These are phyloP conservation scores for Manacus vitellinus DNA, from an alignment of 2,113 vertebrate genomes.

Conservation along the genomic window DNA sequence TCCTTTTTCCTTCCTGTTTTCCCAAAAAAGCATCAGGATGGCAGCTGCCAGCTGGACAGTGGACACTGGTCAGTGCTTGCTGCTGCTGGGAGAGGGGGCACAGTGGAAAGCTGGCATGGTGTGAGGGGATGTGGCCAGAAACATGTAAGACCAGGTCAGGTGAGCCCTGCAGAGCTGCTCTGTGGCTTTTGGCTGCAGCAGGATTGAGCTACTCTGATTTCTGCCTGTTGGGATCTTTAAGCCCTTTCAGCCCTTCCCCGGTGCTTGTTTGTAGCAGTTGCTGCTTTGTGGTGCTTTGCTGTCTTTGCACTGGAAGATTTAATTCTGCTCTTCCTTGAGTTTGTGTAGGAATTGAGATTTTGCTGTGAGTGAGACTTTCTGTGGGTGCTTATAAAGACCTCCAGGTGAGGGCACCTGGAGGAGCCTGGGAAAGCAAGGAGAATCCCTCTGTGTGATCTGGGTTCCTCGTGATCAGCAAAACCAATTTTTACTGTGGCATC, in stretches of 20 bases:
- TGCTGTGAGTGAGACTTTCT: background rate
- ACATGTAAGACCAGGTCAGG: accelerated
- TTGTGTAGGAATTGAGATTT: background rate
- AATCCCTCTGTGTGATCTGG: background rate
- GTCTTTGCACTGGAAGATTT: background rate
- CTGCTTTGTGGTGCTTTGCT: background rate
- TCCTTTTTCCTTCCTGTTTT: background rate
- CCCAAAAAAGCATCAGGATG: background rate
- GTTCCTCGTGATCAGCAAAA: background rate
- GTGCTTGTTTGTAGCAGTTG: background rate
- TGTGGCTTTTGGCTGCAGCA: background rate
- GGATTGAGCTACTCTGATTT: background rate
- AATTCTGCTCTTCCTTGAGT: background rate
- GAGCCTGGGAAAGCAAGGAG: background rate
- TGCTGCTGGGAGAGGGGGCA: background rate
- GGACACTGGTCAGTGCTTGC: background rate
- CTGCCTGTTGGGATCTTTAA: background rate
- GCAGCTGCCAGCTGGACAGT: background rate
- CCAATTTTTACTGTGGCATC: background rate
- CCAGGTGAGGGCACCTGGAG: background rate
- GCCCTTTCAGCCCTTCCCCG: background rate
- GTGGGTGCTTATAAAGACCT: background rate
- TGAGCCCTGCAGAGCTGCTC: background rate
- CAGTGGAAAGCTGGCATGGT: background rate
- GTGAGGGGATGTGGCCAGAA: background rate